These are phyloP conservation scores for Amblyraja radiata DNA, from an alignment of 2,797 vertebrate species.

Conservation along the genomic window DNA sequence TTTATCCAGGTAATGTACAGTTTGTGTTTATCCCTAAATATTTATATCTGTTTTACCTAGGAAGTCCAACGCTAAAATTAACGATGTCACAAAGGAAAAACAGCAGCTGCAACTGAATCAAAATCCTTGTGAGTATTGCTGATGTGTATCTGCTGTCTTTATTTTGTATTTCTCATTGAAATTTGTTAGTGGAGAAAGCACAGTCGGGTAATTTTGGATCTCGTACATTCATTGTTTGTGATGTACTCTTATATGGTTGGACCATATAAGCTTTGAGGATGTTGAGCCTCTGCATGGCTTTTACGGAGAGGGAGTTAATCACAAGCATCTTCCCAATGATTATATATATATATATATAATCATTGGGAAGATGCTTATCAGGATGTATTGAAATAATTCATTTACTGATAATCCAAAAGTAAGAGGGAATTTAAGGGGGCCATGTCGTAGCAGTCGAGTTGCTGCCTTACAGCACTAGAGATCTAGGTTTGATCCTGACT, in stretches of 20 bases:
- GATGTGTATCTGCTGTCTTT: neutral
- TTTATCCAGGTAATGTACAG: neutral
- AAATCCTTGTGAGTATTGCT: slow-evolving; percentile 32
- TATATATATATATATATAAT: too few relatives aligned
- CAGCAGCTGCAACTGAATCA: neutral
- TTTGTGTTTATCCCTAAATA: neutral
- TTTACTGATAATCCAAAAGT: too few relatives aligned
- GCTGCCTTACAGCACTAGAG: too few relatives aligned
- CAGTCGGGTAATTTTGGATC: neutral
- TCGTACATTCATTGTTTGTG: neutral
- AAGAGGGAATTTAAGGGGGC: too few relatives aligned
- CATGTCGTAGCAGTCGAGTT: too few relatives aligned
- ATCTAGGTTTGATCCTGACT: too few relatives aligned
- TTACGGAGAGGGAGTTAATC: too few relatives aligned
- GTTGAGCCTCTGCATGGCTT: too few relatives aligned
- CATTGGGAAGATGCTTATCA: too few relatives aligned
- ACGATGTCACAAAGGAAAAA: neutral
- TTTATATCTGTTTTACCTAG: neutral
- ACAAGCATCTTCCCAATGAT: too few relatives aligned
- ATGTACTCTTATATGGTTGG: neutral
- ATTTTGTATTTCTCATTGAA: neutral
- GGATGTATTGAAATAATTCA: too few relatives aligned
- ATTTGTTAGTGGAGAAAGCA: neutral
- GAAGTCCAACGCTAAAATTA: neutral
- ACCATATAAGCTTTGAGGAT: too few relatives aligned